Conservation (phyloP, 1,140 invertebrate species). For the Oedothorax gibbosus region DNA sequence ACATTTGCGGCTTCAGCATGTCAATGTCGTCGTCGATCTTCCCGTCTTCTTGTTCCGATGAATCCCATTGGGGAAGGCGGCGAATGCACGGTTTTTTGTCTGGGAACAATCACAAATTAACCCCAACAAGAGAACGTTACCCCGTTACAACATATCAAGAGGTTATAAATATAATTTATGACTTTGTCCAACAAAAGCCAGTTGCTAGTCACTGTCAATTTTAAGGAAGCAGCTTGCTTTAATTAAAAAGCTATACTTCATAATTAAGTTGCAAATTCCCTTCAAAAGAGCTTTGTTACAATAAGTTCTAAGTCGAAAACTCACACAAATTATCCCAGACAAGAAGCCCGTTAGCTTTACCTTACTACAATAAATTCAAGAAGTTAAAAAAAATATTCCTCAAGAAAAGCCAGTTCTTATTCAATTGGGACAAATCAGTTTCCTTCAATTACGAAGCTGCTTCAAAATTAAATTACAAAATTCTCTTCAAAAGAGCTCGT, state of each 20-base stretch:
- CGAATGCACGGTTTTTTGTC: conserved; percentile 17
- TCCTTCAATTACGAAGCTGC: too few species aligned
- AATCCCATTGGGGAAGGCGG: conserved; percentile 25
- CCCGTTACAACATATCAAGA: not conserved
- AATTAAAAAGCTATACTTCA: not conserved
- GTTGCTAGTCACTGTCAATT: too few species aligned
- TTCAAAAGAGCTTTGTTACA: not conserved
- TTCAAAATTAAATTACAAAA: too few species aligned
- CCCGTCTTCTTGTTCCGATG: not conserved
- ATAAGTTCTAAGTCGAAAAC: not conserved
- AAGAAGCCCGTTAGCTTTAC: too few species aligned
- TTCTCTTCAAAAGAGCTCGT: too few species aligned
- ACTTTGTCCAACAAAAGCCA: not conserved
- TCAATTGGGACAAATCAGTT: too few species aligned
- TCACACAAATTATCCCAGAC: not conserved
- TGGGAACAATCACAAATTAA: not conserved
- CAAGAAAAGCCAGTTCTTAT: too few species aligned
- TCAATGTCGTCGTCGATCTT: not conserved
- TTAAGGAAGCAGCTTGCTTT: not conserved
- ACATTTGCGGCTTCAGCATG: conserved; percentile 6
- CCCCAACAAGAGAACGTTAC: not conserved
- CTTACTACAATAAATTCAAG: too few species aligned
- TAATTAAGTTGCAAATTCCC: not conserved
- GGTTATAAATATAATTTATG: not conserved
- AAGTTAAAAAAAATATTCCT: too few species aligned